Evolutionary conservation across 2,797 vertebrate genomes (phyloP), one percentile per base, ranked within the genome.

Genomic region (Brachyalestes nurse): DNA sequence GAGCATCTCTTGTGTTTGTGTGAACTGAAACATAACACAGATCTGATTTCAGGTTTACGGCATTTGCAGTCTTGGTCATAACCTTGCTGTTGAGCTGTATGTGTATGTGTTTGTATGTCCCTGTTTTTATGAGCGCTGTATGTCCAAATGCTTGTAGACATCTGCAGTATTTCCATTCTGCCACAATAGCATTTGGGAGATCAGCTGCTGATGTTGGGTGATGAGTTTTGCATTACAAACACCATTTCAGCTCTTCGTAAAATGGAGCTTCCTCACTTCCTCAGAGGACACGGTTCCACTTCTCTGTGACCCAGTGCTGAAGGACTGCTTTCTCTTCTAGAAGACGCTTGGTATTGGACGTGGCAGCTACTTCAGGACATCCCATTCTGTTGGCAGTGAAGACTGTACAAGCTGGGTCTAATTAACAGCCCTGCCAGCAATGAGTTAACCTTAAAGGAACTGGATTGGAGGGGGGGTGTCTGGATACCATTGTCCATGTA

Each of bases 21-120:
- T 67, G 42, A 73, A 60, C 12, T 74, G 62, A 78, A 58, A 74
- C 53, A 21, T 74, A 72, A 60, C 70, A 6, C 14, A 58, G 14
- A 28, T 53, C 47, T 1, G 13, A 47, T 0, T 45, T 45, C 42
- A 45, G 10, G 47, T 51, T 19, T 53, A 25, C 23, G 71, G 23
- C 40, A 60, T 82, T 78, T 77, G 45, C 19, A 49, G 40, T 14
- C 49, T 45, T 57, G 21, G 21, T 25, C 21, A 14, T 53, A 42
- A 45, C 10, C 16, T 42, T 6, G 16, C 34, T 53, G n/a, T 40
- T 16, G 17, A 23, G 21, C n/a, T 7, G 23, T 5, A 14, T 14
- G 9, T 45, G 42, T 45, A 45, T 49, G 47, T 51, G 47, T 51
- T 51, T 13, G 10, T 13, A 51, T 13, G 13, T 51, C 3, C 47